Evolutionary conservation across 2,888 invertebrate species (phyloP), one percentile per base, ranked within the genome.

Genomic region (Drosophila hawaiiensis): DNA sequence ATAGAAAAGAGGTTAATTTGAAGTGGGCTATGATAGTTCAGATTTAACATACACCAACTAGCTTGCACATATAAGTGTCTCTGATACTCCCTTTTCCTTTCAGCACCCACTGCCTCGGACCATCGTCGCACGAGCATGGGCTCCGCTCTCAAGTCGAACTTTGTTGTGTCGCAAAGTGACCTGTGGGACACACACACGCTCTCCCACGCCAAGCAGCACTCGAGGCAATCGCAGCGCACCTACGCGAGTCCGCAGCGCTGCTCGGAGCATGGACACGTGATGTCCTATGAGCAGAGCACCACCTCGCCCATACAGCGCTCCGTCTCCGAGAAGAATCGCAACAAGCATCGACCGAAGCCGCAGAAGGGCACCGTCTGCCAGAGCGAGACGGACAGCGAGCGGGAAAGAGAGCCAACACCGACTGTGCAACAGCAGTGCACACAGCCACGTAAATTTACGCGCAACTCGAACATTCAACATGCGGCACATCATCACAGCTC

Each of bases 121-220:
- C 91, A 92, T 70, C 90, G 93, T 22, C 92, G 93, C 33, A 91
- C 93, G 10, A 93, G 92, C 75, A 92, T 92, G 89, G 92, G 92
- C 37, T 82, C 92, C 49, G 91, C 91, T 22, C 83, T 92, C 9
- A 93, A 93, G 76, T 95, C 95, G 65, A 95, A 94, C 77, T 95
- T 95, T 85, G 95, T 95, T 60, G 95, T 95, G 7, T 95, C 95
- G 1, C 95, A 95, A 89, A 95, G 95, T 83, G 95, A 95, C 85
- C 92, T 95, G n/a, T 95, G 95, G 95, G 95, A 95, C 79, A 95
- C 95, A 0, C 95, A 94, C 73, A 95, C 95, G 0, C 94, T 95
- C 77, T 95, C 95, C 1, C 94, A 94, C 82, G 93, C 93, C 59
- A 94, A 94, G 68, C 93, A 93, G 68, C 92, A 93, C 72, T 92